Evolutionary conservation across 2,113 vertebrate species (phyloP), one percentile per base, ranked within the genome.

Genomic region (Gymnorhina tibicen): DNA sequence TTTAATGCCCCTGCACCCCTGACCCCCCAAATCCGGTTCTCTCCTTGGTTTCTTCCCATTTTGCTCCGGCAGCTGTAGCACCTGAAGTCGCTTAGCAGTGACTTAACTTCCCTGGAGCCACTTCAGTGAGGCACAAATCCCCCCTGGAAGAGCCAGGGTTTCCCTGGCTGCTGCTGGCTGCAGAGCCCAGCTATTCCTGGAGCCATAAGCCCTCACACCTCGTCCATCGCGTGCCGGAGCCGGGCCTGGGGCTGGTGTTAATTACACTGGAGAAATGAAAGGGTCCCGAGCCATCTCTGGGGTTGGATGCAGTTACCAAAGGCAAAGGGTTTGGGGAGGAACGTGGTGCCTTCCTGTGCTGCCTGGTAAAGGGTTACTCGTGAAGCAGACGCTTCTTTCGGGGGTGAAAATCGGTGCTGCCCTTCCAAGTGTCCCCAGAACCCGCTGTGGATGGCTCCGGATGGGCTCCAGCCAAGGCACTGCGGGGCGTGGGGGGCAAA

Each of bases 231-330:
- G 1, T 35, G 53, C 37, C 75, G 33, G n/a, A 46, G 46, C 52
- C 0, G 0, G 62, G 42, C 23, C 0, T 10, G 59, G 26, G 23
- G 5, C 28, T 66, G 80, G 11, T 39, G 46, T 56, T 88, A 69
- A 88, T 79, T 32, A 37, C 18, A 0, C 1, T 3, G 47, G 67
- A 53, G 24, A 58, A 80, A 69, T 6, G 1, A 42, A 46, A 60
- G 5, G 23, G 37, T 80, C 22, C 37, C 9, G 14, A 81, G 32
- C 17, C 58, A 20, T 42, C 35, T 20, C 7, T 6, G 33, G 56
- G 53, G 32, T 3, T 60, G 77, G 55, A 14, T 13, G 47, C 52
- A 30, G n/a, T 2, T 27, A 59, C 55, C 66, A 50, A 41, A 22
- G 4, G 55, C 16, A 21, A 28, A 56, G 23, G 37, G 9, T 33